Percentiles rank a stretch among this genome's conserved stretches.
Conservation (phyloP, 2,888 invertebrate genomes). For the Cryptocephalus primarius region DNA sequence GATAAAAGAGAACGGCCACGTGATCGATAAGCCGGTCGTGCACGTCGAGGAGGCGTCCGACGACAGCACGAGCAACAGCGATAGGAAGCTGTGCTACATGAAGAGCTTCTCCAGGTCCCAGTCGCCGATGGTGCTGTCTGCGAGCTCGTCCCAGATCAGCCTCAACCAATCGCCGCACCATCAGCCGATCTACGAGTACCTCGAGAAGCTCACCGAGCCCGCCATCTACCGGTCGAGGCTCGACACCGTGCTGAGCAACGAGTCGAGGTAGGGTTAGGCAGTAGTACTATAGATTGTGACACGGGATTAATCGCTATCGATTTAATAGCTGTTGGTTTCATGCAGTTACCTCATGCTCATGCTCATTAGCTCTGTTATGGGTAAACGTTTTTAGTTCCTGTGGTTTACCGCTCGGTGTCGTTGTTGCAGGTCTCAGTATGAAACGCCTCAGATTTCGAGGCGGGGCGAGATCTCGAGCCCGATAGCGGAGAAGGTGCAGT, state of each 20-base stretch:
- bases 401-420: too few species aligned
- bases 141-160: slow-evolving; percentile 38
- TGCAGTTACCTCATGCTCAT: too few species aligned
- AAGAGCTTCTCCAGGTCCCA: slow-evolving; percentile 41
- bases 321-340: too few species aligned
- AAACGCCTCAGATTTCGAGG: neutral
- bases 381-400: too few species aligned
- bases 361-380: too few species aligned
- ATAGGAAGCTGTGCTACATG: slow-evolving; percentile 40
- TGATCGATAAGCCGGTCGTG: slow-evolving; percentile 37
- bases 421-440: neutral
- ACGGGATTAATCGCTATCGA: too few species aligned
- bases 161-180: slow-evolving; percentile 21
- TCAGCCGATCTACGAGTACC: slow-evolving; percentile 37
- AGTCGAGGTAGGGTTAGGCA: slow-evolving; percentile 7
- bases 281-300: too few species aligned
- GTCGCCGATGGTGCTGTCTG: slow-evolving; percentile 38
- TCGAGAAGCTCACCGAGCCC: slow-evolving; percentile 38
- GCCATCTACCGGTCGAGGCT: slow-evolving; percentile 35
- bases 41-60: slow-evolving; percentile 38
- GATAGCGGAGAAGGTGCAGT: slow-evolving; percentile 37
- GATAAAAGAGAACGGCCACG: slow-evolving; percentile 19
- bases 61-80: slow-evolving; percentile 34
- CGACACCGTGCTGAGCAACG: slow-evolving; percentile 31
- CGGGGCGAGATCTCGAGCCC: slow-evolving; percentile 19